These are phyloP conservation scores for Tetramorium parvispinum DNA, from an alignment of 1,140 invertebrate genomes.

Conservation along the genomic window DNA sequence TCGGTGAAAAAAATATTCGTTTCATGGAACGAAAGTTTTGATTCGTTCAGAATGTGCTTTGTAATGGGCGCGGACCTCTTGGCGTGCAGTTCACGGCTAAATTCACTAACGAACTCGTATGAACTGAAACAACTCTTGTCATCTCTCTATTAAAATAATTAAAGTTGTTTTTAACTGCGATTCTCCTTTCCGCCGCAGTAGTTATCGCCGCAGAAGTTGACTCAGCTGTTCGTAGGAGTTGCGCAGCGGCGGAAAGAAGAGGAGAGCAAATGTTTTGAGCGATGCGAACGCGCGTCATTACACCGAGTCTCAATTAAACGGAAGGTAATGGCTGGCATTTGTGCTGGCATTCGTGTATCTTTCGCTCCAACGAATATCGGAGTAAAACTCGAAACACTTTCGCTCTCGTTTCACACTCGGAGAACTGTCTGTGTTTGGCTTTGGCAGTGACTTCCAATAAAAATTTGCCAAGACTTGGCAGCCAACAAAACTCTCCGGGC, in stretches of 20 bases:
- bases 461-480: conserved; percentile 40
- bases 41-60: conserved; percentile 44
- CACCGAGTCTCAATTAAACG: conserved; percentile 29
- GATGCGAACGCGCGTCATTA: conserved; percentile 32
- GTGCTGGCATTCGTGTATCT: background rate
- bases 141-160: conserved; percentile 60
- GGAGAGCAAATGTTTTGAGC: conserved; percentile 35
- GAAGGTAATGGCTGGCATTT: conserved; percentile 2
- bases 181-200: conserved; percentile 3
- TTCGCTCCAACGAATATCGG: conserved; percentile 1
- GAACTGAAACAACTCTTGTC: conserved; percentile 36
- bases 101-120: conserved; percentile 45
- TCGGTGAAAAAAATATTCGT: conserved; percentile 8
- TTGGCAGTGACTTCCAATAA: conserved; percentile 13
- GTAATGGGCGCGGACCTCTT: background rate
- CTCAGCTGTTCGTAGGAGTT: conserved; percentile 27
- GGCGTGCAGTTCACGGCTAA: background rate
- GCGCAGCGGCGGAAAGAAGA: background rate
- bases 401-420: conserved; percentile 15
- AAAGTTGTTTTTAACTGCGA: conserved; percentile 57
- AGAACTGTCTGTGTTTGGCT: background rate
- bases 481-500: background rate
- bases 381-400: conserved; percentile 49
- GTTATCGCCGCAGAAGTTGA: conserved; percentile 34
- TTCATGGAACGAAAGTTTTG: conserved; percentile 43